Base-by-base conservation (phyloP, 2,797 vertebrate genomes). In the Rhyacichthys aspro region DNA sequence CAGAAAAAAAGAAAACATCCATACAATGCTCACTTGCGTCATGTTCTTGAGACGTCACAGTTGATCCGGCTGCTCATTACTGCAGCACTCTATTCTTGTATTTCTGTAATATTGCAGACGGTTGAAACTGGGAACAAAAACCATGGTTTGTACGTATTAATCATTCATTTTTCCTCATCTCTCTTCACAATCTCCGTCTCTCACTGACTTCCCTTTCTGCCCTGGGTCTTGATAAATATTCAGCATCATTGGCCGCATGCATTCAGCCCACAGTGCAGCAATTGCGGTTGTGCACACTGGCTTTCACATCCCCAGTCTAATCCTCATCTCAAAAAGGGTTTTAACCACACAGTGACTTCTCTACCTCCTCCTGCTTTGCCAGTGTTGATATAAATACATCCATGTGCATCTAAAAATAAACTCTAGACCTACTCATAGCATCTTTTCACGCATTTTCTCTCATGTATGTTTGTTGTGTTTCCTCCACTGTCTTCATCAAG, bases 341-440 rank as follows among this genome's bases (percentile, higher is more conserved):
- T 85, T 73, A 74, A 67, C 67, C 76, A 57, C 65, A 70, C 55
- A 64, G 66, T 38, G 59, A 65, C 65, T 81, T 81, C 76, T 75
- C 77, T 52, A 66, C 77, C 72, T 72, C 77, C 59, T 72, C 75
- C 63, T 67, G 63, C 50, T 67, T 16, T 59, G 62, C 65, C 69
- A 49, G 74, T 65, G 43, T 18, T 15, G 59, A 67, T 76, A 61
- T 59, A 87, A 81, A 90, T 82, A 88, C 84, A 85, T 18, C 59
- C 74, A 54, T 48, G 19, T 17, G 70, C 5, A 37, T 74, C 86
- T 87, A 88, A 83, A 86, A 88, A 87, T 90, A 89, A 71, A 52
- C 38, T 68, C 23, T 28, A 28, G 2, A 28, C 68, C 67, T 57
- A 63, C 63, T 64, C 66, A 65, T 66, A 56, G 63, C 56, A 75